Evolutionary conservation across 2,113 vertebrate genomes (phyloP).

Genomic region (Rafetus swinhoei): DNA sequence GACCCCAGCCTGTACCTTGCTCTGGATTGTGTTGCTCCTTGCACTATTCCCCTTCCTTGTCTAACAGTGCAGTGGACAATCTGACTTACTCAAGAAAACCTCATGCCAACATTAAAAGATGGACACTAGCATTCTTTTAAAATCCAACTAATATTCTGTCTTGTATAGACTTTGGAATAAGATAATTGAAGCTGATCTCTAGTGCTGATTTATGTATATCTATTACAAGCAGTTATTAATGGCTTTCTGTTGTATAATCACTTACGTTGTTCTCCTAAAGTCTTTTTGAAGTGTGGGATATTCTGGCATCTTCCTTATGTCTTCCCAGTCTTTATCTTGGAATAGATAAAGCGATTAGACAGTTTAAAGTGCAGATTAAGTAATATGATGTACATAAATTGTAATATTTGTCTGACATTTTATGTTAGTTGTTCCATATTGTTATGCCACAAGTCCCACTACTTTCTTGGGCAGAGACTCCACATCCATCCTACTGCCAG

Average conservation of each 20-base stretch:
- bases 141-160: not conserved
- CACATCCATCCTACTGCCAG: constrained; percentile 42
- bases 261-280: constrained; percentile 99
- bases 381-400: not conserved
- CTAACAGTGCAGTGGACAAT: not conserved
- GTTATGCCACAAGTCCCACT: constrained; percentile 3
- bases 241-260: not conserved
- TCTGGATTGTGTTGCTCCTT: not conserved
- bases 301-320: constrained; percentile 99
- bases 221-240: not conserved
- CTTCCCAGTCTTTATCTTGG: constrained; percentile 99
- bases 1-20: not conserved
- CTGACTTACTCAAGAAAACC: not conserved
- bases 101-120: not conserved
- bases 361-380: not conserved
- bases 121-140: not conserved
- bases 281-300: constrained; percentile 98
- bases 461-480: not conserved
- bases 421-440: not conserved
- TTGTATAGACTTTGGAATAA: not conserved
- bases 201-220: not conserved
- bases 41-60: not conserved
- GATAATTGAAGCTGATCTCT: not conserved
- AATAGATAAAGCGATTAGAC: constrained; percentile 52
- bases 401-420: not conserved